Base-by-base conservation (phyloP, 92 coral and sea anemone species). In the Phenganax stokvisi region DNA sequence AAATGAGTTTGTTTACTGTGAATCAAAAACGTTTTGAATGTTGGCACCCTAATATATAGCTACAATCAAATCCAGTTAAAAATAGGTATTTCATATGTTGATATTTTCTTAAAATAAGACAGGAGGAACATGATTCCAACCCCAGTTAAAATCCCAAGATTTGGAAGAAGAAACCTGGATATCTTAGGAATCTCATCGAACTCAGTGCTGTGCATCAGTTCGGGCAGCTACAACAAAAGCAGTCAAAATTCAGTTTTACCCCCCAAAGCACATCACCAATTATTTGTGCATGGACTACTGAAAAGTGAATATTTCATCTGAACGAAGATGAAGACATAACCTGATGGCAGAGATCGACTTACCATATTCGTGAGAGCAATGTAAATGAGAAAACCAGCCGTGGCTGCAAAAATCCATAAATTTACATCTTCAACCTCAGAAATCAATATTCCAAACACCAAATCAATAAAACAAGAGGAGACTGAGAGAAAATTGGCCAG, bases 301-400 rank as follows among this genome's bases (percentile, higher is more conserved):
- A 37, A 37, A 37, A 20, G 2, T 37, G 47, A 37, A 37, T 37
- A 5, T 37, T 37, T 37, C 47, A 37, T 37, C 5, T 37, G 47
- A 37, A 37, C 47, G 2, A 37, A 37, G 3, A 37, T 37, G 47
- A 37, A 37, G 5, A 37, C 47, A 37, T 37, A 37, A 37, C 47
- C 47, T 37, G 47, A 37, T 37, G 47, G 47, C 5, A 37, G 47
- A 37, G 31, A 1, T 70, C 11, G 55, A 67, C 97, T 86, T 86
- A 93, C 97, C 97, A 93, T 93, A 86, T 93, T 96, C 57, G 92
- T 96, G 44, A 93, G 86, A 3, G 97, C 92, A 31, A 93, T 90
- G 56, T 93, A 93, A 9, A 93, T 84, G 63, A 93, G 91, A 81
- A 93, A 89, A 37, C 97, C 97, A 7, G 81, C 97, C 54, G 97